A percentile compares a stretch with the other conserved stretches of the same genome.
These are phyloP conservation scores for Maniola jurtina DNA, from an alignment of 1,140 invertebrate genomes.

Conservation along the genomic window DNA sequence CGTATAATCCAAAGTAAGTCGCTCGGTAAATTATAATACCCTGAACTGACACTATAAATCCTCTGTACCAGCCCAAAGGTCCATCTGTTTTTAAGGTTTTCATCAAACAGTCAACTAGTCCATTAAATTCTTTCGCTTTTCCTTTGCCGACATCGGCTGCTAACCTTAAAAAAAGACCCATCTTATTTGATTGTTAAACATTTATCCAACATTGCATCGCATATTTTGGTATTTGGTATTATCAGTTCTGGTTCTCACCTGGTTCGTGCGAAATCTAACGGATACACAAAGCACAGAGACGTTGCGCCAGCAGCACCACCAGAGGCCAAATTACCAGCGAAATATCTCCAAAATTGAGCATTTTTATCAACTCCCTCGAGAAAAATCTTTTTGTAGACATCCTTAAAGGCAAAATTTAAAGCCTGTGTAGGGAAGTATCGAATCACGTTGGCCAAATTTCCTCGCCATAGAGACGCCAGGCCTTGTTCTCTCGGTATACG, in stretches of 20 bases:
- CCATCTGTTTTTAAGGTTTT: constrained; percentile 94
- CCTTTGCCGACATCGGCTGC: constrained; percentile 91
- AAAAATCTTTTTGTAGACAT: constrained; percentile 92
- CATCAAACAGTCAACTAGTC: constrained; percentile 88
- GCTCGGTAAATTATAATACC: constrained; percentile 93
- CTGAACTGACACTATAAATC: constrained; percentile 94
- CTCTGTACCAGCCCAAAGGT: constrained; percentile 90
- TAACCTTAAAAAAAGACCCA: constrained; percentile 78
- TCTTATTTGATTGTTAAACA: background rate
- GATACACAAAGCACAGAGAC: constrained; percentile 97
- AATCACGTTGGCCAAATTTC: constrained; percentile 96
- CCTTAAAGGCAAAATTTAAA: constrained; percentile 97
- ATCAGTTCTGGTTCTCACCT: constrained; percentile 80
- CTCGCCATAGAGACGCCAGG: constrained; percentile 92
- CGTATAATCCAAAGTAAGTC: constrained; percentile 96
- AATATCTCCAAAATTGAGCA: constrained; percentile 92
- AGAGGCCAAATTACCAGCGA: constrained; percentile 92
- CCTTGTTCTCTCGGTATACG: constrained; percentile 94
- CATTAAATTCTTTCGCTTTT: constrained; percentile 88
- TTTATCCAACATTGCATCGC: background rate
- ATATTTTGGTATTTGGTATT: background rate
- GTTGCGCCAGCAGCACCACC: constrained; percentile 97
- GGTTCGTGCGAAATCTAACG: constrained; percentile 96
- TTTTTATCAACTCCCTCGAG: constrained; percentile 92
- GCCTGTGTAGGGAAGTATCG: constrained; percentile 97